These are phyloP conservation scores for Callospermophilus lateralis DNA, from an alignment of 2,113 vertebrate genomes.

Conservation along the genomic window DNA sequence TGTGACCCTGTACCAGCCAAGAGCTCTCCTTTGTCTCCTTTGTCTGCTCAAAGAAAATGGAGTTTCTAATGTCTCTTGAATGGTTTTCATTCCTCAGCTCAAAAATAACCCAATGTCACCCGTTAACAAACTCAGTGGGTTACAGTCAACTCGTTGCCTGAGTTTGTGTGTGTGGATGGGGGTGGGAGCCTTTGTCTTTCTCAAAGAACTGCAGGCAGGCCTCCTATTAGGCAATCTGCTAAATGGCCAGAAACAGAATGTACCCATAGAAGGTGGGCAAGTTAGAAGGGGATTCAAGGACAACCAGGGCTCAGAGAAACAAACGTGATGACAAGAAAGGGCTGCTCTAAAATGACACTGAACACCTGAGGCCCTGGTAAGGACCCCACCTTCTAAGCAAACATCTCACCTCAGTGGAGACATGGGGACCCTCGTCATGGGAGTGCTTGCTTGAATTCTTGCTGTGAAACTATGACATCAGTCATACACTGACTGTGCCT, in stretches of 20 bases:
- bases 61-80: slow-evolving; percentile 9
- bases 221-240: neutral
- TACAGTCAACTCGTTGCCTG: neutral
- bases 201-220: neutral
- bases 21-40: neutral
- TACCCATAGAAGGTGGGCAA: neutral
- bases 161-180: neutral
- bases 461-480: neutral
- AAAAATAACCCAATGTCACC: slow-evolving; percentile 18
- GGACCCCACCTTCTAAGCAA: neutral
- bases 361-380: neutral
- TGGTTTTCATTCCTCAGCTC: neutral
- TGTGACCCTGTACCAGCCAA: neutral
- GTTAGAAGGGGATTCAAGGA: neutral
- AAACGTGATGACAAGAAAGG: neutral
- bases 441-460: neutral
- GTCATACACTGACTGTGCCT: neutral
- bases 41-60: slow-evolving; percentile 52
- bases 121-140: neutral
- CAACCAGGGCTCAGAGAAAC: neutral
- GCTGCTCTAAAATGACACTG: neutral
- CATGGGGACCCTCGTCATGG: neutral
- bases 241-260: neutral
- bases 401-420: neutral
- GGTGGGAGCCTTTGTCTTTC: neutral